Evolutionary conservation across 1,140 invertebrate species (phyloP), one percentile per base, ranked within the genome.

Genomic region (Diachasmimorpha longicaudata): DNA sequence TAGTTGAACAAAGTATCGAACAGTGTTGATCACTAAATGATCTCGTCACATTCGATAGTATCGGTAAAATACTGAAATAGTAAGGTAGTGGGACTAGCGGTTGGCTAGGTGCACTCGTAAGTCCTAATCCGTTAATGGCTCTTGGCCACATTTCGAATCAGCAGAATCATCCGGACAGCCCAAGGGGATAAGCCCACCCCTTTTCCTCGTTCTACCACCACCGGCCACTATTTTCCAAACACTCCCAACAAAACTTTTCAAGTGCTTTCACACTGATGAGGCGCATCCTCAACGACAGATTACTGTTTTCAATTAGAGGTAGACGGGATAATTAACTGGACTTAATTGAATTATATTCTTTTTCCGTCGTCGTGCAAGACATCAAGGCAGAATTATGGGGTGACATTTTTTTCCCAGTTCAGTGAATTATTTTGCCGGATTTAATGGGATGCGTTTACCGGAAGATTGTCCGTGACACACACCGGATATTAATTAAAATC

Each of bases 71-170:
- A 52, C n/a, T 52, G 48, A 52, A 52, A 52, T 52, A 52, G 48
- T 52, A 25, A 25, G 31, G 58, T 63, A 8, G 58, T 25, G 5
- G 23, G 23, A 63, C 19, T 31, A 19, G 23, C 31, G 58, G 58
- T 63, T 63, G 58, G 5, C 10, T 21, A 63, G 58, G 11, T 63
- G 58, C 19, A 0, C 19, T 63, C 78, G 70, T 70, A 79, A 76
- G 69, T 76, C 74, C 55, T 80, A 81, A 81, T 81, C 77, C 72
- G 77, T 80, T 83, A 81, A 81, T 83, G 79, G 80, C 72, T 76
- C 74, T 66, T 39, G 74, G 72, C 70, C 70, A n/a, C 52, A 21
- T 58, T 78, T 77, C 63, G 58, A 74, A 78, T 78, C 69, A 70
- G 74, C 76, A 77, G 68, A 72, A 73, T 55, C 66, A 46, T 68